phyloP scores from a whole-genome alignment of 2,888 invertebrate genomes.

The Tetragnatha montana region DNA sequence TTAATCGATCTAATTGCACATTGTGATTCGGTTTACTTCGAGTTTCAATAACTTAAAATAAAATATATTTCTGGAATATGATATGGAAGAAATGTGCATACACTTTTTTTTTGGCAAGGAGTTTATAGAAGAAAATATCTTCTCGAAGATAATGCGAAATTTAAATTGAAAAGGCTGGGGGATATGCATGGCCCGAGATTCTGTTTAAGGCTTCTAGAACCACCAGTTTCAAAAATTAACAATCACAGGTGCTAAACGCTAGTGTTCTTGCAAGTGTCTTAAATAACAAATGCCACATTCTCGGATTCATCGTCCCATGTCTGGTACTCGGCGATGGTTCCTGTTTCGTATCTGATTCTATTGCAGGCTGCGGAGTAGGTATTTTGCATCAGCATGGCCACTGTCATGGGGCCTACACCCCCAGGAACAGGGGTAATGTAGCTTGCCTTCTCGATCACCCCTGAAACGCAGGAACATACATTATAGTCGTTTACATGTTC shows the following conservation, averaged over 20 bases:
- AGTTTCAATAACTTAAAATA: too few relatives aligned
- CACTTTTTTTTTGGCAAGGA: too few relatives aligned
- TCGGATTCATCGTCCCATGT: slow-evolving; percentile 68
- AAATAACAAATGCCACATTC: slow-evolving; percentile 61
- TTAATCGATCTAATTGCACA: too few relatives aligned
- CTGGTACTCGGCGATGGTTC: slow-evolving; percentile 61
- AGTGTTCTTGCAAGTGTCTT: neutral
- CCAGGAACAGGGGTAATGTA: slow-evolving; percentile 93
- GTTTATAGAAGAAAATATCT: too few relatives aligned
- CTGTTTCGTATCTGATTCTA: slow-evolving; percentile 57
- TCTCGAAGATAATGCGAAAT: too few relatives aligned
- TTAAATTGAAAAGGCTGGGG: too few relatives aligned
- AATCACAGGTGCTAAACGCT: neutral
- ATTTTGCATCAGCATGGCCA: slow-evolving; percentile 94
- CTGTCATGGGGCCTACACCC: slow-evolving; percentile 95
- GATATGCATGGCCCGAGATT: too few relatives aligned
- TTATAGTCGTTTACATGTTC: too few relatives aligned
- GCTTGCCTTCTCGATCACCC: slow-evolving; percentile 87
- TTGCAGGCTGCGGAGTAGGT: slow-evolving; percentile 82
- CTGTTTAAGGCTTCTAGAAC: too few relatives aligned
- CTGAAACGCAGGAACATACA: slow-evolving; percentile 77
- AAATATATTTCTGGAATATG: too few relatives aligned
- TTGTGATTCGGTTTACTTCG: too few relatives aligned
- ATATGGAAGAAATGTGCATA: too few relatives aligned
- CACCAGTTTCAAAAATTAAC: neutral